Conservation (phyloP, 2,113 vertebrate species). For the Caracal caracal region DNA sequence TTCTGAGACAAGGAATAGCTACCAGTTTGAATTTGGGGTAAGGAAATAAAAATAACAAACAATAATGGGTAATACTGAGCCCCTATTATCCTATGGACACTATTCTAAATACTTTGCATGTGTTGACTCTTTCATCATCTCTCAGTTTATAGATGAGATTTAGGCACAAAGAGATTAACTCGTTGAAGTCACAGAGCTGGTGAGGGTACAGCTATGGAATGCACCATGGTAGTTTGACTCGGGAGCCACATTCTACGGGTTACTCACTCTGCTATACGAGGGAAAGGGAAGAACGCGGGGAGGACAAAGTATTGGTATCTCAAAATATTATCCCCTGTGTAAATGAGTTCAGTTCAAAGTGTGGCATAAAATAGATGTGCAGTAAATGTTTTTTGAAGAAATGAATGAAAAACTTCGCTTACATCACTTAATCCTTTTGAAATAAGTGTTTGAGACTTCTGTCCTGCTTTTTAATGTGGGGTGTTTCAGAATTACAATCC, state of each 20-base stretch:
- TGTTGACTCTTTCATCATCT: background rate
- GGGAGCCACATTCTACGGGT: accelerated
- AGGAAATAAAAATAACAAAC: background rate
- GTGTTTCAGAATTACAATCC: constrained; percentile 9
- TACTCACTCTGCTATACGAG: background rate
- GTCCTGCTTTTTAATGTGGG: constrained; percentile 6
- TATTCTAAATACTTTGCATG: background rate
- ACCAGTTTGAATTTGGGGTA: background rate
- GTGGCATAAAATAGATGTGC: background rate
- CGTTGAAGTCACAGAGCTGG: background rate
- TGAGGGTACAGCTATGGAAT: background rate
- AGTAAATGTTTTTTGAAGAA: background rate
- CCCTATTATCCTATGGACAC: background rate
- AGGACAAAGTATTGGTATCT: background rate
- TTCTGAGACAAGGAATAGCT: background rate
- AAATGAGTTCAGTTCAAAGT: background rate
- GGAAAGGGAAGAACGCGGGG: background rate
- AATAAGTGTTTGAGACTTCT: constrained; percentile 15
- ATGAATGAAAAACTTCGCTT: background rate
- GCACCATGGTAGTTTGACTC: too few species aligned
- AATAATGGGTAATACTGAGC: background rate
- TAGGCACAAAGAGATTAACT: background rate
- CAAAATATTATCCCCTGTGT: background rate
- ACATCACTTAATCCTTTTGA: background rate
- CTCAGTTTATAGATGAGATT: background rate